Evolutionary conservation across 2,888 invertebrate genomes (phyloP).

Genomic region (Mesorhabditis sp.): DNA sequence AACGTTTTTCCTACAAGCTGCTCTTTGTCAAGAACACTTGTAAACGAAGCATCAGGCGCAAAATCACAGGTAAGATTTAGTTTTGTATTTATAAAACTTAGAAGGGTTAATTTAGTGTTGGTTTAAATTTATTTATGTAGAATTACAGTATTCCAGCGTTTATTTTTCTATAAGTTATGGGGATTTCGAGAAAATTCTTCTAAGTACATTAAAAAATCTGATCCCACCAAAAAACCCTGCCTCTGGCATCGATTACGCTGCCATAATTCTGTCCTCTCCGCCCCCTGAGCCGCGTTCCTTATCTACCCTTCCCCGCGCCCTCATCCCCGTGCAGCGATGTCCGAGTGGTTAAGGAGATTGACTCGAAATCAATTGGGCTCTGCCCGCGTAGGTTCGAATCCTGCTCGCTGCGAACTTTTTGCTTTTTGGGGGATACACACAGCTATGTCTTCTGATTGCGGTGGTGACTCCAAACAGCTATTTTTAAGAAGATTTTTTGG

Average conservation of each 20-base stretch:
- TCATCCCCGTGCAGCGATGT: slow-evolving; percentile 11
- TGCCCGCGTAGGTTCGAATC: slow-evolving; percentile 45
- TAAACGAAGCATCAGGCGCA: slow-evolving; percentile 37
- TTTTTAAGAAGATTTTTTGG: no score
- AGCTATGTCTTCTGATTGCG: no score
- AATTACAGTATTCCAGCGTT: no score
- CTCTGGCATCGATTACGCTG: no score
- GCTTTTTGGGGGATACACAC: background rate
- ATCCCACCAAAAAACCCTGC: no score
- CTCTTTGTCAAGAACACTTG: slow-evolving; percentile 36
- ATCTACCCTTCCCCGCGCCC: no score
- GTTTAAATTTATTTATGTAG: background rate
- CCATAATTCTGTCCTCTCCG: no score
- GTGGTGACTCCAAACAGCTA: no score
- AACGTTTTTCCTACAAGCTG: slow-evolving; percentile 34
- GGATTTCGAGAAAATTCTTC: no score
- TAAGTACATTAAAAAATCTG: no score
- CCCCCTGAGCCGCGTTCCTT: no score
- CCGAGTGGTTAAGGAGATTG: slow-evolving; percentile 33
- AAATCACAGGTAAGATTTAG: slow-evolving; percentile 22
- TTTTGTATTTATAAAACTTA: background rate
- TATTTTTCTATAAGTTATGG: no score
- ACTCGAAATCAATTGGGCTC: slow-evolving; percentile 33
- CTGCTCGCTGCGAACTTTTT: slow-evolving; percentile 30
- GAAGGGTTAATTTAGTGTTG: background rate